Conservation (phyloP, 2,888 invertebrate genomes). For the Caenorhabditis wallacei region DNA sequence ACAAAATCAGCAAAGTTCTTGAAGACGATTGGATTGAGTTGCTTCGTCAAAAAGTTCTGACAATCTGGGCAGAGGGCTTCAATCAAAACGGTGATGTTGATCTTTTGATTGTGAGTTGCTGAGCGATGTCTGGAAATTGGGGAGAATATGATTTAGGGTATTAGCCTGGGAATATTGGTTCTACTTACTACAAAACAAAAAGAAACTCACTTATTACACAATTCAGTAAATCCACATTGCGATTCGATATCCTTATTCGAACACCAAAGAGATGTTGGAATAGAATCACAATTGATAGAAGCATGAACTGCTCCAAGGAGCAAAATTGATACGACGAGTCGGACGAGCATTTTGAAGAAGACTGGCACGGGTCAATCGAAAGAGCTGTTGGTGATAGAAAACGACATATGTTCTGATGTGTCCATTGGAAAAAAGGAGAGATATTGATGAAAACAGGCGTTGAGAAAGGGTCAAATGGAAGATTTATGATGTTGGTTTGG, state of each 20-base stretch:
- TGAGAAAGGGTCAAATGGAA: constrained; percentile 15
- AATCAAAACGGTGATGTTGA: constrained; percentile 75
- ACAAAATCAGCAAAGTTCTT: constrained; percentile 75
- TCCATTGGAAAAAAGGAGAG: background rate
- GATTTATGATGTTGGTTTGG: constrained; percentile 37
- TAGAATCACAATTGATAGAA: constrained; percentile 62
- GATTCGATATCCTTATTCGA: constrained; percentile 68
- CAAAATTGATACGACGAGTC: constrained; percentile 30
- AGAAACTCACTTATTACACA: constrained; percentile 65
- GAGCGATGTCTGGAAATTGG: constrained; percentile 57
- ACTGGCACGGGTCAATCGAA: constrained; percentile 35
- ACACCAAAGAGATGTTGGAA: constrained; percentile 76
- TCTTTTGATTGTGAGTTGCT: constrained; percentile 68
- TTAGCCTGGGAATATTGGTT: too few relatives aligned
- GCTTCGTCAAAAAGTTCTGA: constrained; percentile 75
- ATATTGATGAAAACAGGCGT: constrained; percentile 21
- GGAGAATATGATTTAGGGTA: background rate
- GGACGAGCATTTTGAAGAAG: constrained; percentile 42
- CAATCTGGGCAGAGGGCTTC: constrained; percentile 79
- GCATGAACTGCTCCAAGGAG: constrained; percentile 38
- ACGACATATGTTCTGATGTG: constrained; percentile 53
- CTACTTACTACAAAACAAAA: too few relatives aligned
- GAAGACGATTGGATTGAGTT: constrained; percentile 74
- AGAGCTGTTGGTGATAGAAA: constrained; percentile 1
- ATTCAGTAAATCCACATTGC: constrained; percentile 70